These are phyloP conservation scores for Psittacula cyanocephala DNA, from an alignment of 2,113 vertebrate species.

Conservation along the genomic window DNA sequence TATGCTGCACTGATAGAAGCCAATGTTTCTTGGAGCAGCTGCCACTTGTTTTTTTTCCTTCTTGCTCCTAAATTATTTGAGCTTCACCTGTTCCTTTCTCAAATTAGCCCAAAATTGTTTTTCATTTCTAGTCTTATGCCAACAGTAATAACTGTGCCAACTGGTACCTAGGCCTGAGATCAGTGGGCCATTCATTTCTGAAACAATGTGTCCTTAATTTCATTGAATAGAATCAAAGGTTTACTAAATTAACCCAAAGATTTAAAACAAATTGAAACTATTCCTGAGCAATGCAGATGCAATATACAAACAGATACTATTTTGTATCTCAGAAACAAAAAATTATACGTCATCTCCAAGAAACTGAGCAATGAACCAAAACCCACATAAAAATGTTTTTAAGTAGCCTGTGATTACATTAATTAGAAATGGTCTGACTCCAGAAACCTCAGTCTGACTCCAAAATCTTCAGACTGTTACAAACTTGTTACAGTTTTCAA, in stretches of 20 bases:
- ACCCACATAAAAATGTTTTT: background rate
- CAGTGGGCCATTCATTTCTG: background rate
- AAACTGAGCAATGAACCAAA: background rate
- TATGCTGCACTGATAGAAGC: conserved; percentile 1
- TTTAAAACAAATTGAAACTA: background rate
- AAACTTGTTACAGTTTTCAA: background rate
- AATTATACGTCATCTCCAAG: background rate
- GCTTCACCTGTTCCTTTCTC: conserved; percentile 64
- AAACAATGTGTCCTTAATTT: background rate
- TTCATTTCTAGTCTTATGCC: conserved; percentile 34
- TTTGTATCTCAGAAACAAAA: background rate
- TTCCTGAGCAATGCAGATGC: background rate
- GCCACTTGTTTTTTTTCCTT: conserved; percentile 51
- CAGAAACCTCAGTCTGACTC: background rate
- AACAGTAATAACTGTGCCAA: conserved; percentile 44
- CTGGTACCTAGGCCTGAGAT: background rate
- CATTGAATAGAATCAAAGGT: background rate
- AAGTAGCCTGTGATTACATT: background rate
- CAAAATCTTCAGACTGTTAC: background rate
- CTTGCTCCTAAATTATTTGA: conserved; percentile 58
- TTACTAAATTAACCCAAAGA: background rate
- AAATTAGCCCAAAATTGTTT: conserved; percentile 58
- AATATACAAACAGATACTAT: background rate
- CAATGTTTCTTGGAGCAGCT: conserved; percentile 37
- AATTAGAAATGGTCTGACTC: background rate